A percentile compares a stretch with the other conserved stretches of the same genome.
These are phyloP conservation scores for Rhagologus leucostigma DNA, from an alignment of 2,113 vertebrate genomes.

Conservation along the genomic window DNA sequence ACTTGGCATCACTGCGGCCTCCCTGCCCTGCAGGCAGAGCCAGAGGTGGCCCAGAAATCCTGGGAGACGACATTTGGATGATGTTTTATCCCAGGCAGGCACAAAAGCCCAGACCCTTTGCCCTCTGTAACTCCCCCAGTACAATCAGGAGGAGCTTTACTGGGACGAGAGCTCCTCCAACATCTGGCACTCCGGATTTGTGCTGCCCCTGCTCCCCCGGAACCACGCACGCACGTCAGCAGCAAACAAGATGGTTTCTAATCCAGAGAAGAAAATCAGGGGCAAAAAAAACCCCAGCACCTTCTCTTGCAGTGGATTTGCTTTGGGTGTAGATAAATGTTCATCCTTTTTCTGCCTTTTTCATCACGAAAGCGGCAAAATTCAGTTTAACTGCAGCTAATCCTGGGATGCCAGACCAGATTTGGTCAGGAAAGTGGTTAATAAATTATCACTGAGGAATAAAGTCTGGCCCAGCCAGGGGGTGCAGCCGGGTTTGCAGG, in stretches of 20 bases:
- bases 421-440: background rate
- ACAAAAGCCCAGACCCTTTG: background rate
- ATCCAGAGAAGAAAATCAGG: background rate
- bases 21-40: background rate
- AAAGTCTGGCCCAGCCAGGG: background rate
- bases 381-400: background rate
- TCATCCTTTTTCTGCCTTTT: background rate
- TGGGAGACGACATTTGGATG: fast-evolving
- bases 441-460: background rate
- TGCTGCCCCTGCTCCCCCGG: background rate
- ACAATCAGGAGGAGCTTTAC: background rate
- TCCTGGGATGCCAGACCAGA: background rate
- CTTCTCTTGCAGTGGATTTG: background rate
- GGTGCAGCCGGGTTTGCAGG: background rate
- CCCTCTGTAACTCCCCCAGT: background rate
- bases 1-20: fast-evolving
- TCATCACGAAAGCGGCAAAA: background rate
- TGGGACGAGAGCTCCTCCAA: background rate
- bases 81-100: background rate
- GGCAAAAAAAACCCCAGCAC: background rate
- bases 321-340: fast-evolving
- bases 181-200: background rate
- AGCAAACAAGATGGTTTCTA: background rate
- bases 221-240: background rate
- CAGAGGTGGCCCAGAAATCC: background rate